These are phyloP conservation scores for Gymnocheta viridis DNA, from an alignment of 2,888 invertebrate species.

Conservation along the genomic window DNA sequence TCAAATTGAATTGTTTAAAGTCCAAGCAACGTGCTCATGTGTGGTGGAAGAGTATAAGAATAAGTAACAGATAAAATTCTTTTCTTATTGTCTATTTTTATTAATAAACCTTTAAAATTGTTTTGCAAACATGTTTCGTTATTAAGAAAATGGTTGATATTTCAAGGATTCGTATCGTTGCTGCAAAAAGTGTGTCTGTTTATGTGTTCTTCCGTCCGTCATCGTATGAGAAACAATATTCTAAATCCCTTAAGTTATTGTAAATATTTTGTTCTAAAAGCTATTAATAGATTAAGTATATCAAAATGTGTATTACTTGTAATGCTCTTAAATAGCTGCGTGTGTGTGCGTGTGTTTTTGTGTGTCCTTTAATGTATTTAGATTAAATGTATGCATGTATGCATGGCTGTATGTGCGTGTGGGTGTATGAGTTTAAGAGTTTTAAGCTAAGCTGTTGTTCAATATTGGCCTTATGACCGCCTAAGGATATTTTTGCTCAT, in stretches of 20 bases:
- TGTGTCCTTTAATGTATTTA: slow-evolving; percentile 19
- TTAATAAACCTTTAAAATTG: slow-evolving; percentile 70
- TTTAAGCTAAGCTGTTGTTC: slow-evolving; percentile 58
- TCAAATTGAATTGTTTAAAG: slow-evolving; percentile 25
- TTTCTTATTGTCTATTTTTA: slow-evolving; percentile 49
- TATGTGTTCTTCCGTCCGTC: not conserved
- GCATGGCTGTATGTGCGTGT: not conserved
- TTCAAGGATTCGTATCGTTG: slow-evolving; percentile 24
- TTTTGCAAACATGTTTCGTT: slow-evolving; percentile 63
- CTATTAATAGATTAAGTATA: slow-evolving; percentile 67
- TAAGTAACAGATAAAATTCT: slow-evolving; percentile 23
- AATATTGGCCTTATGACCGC: slow-evolving; percentile 69
- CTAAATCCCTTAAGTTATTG: slow-evolving; percentile 67
- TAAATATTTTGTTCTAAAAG: slow-evolving; percentile 67
- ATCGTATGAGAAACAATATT: slow-evolving; percentile 44
- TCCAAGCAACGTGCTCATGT: not conserved
- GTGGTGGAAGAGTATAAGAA: not conserved
- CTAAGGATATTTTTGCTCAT: slow-evolving; percentile 63
- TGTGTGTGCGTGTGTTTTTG: not conserved
- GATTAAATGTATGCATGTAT: not conserved
- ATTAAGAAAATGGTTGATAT: slow-evolving; percentile 48
- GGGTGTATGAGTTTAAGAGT: not conserved
- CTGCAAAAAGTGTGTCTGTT: not conserved
- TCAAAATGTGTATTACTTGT: slow-evolving; percentile 49
- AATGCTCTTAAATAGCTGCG: slow-evolving; percentile 14